A percentile compares a stretch with the other conserved stretches of the same genome.
These are phyloP conservation scores for Scaptodrosophila lebanonensis DNA, from an alignment of 1,140 invertebrate genomes.

Conservation along the genomic window DNA sequence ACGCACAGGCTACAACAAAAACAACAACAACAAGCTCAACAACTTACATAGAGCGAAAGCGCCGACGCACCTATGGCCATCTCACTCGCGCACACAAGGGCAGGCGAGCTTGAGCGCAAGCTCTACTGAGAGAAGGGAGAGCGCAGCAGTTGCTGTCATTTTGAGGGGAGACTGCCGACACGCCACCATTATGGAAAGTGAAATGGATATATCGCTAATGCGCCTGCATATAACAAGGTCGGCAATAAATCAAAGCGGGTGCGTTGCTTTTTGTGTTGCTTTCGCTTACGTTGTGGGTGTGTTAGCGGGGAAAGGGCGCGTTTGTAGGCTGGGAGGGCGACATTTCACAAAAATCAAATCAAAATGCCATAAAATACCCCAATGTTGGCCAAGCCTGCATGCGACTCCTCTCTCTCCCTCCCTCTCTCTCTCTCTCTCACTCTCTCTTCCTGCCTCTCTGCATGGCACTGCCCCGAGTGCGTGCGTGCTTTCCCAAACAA, in stretches of 20 bases:
- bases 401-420: too few species aligned
- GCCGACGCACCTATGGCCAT: background rate
- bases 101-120: background rate
- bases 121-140: background rate
- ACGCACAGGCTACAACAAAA: too few species aligned
- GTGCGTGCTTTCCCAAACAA: slow-evolving; percentile 36
- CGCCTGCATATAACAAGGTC: slow-evolving; percentile 77
- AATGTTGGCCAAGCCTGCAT: slow-evolving; percentile 9
- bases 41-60: background rate
- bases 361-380: slow-evolving; percentile 74
- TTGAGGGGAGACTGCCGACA: too few species aligned
- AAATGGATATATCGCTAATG: slow-evolving; percentile 76
- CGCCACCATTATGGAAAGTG: slow-evolving; percentile 76
- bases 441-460: too few species aligned
- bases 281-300: too few species aligned
- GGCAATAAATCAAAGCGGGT: slow-evolving; percentile 73
- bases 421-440: too few species aligned
- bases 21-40: slow-evolving; percentile 8
- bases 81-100: background rate
- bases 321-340: slow-evolving; percentile 4
- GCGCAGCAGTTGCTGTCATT: slow-evolving; percentile 42
- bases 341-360: slow-evolving; percentile 71
- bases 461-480: background rate
- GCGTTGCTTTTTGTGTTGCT: too few species aligned
- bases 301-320: slow-evolving; percentile 15